These are phyloP conservation scores for Villa cingulata DNA, from an alignment of 2,888 invertebrate genomes.

Conservation along the genomic window DNA sequence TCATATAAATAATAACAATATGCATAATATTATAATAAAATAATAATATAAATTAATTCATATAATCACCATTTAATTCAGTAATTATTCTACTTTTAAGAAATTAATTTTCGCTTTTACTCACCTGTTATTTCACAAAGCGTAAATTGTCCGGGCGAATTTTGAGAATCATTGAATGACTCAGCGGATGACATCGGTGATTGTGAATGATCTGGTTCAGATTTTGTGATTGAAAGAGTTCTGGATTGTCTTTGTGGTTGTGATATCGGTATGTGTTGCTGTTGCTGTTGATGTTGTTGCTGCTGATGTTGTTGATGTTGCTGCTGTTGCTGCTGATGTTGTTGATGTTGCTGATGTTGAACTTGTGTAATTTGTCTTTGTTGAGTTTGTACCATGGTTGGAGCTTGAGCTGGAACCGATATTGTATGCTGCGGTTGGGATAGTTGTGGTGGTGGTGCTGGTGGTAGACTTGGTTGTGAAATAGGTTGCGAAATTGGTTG, in stretches of 20 bases:
- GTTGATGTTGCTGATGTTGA: slow-evolving; percentile 22
- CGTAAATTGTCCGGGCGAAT: slow-evolving; percentile 53
- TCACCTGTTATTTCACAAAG: slow-evolving; percentile 54
- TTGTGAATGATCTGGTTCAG: background rate
- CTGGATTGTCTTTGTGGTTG: slow-evolving; percentile 37
- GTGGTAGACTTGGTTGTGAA: too few relatives aligned
- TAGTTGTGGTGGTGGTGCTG: too few relatives aligned
- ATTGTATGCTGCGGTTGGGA: too few relatives aligned
- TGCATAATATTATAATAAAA: too few relatives aligned
- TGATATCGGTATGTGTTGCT: too few relatives aligned
- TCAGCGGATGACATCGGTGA: background rate
- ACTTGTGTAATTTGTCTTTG: slow-evolving; percentile 27
- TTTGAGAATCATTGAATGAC: slow-evolving; percentile 42
- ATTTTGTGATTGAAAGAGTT: background rate
- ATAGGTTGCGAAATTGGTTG: slow-evolving; percentile 3
- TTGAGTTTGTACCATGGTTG: too few relatives aligned
- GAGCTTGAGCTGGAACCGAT: too few relatives aligned
- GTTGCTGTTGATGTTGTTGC: slow-evolving; percentile 39
- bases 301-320: slow-evolving; percentile 22
- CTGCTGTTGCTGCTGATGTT: slow-evolving; percentile 19
- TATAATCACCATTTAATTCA: too few relatives aligned
- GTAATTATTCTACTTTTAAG: slow-evolving; percentile 19
- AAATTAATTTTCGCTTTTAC: slow-evolving; percentile 2
- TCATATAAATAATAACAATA: too few relatives aligned
- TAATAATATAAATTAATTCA: too few relatives aligned